Evolutionary conservation across 2,113 vertebrate genomes (phyloP).

Genomic region (Mormoops blainvillei): DNA sequence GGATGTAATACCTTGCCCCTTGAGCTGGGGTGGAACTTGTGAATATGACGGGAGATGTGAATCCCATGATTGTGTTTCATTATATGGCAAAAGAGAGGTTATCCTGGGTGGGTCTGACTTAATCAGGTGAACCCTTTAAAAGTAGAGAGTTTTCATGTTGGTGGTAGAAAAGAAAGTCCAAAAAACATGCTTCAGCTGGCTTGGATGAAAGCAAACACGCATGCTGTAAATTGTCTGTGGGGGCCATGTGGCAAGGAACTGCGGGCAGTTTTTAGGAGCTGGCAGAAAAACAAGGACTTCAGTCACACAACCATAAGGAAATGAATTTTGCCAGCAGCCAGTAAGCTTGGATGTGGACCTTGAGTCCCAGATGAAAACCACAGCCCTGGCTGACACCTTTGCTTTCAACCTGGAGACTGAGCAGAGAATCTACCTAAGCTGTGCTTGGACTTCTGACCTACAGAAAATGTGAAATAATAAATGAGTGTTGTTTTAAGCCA

Average conservation of each 20-base stretch:
- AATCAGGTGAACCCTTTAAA: not conserved
- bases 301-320: not conserved
- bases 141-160: not conserved
- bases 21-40: not conserved
- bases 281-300: constrained; percentile 26
- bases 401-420: not conserved
- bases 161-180: not conserved
- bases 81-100: not conserved
- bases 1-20: not conserved
- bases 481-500: not conserved
- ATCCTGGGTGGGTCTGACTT: not conserved
- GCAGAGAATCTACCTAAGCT: not conserved
- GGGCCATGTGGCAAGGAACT: not conserved
- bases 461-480: not conserved
- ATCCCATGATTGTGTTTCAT: not conserved
- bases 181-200: not conserved
- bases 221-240: not conserved
- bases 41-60: not conserved
- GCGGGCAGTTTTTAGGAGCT: not conserved
- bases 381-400: not conserved
- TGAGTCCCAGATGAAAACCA: not conserved
- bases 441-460: not conserved
- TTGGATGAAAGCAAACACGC: not conserved
- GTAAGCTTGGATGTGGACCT: not conserved
- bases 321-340: not conserved